phyloP scores from a whole-genome alignment of 2,113 vertebrate genomes.

The Xerus inauris region DNA sequence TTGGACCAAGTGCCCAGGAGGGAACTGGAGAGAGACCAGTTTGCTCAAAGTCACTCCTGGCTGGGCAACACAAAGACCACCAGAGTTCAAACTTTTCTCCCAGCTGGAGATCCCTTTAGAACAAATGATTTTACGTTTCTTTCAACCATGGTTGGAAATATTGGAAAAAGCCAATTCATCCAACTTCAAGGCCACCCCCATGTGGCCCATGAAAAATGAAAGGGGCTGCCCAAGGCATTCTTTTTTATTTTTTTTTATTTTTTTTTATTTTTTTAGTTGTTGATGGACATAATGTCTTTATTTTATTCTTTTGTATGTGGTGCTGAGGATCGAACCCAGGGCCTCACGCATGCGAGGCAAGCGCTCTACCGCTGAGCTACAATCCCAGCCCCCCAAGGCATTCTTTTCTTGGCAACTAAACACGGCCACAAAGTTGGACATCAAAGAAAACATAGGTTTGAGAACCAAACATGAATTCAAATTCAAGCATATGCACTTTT shows the following conservation, averaged over 20 bases:
- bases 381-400: no score
- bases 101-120: slow-evolving; percentile 21
- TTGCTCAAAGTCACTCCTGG: not conserved
- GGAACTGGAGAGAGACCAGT: not conserved
- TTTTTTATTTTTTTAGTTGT: no score
- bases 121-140: slow-evolving; percentile 48
- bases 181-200: not conserved
- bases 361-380: no score
- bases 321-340: no score
- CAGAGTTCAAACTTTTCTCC: not conserved
- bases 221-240: not conserved
- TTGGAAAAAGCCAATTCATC: slow-evolving; percentile 12
- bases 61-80: not conserved
- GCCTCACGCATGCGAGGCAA: no score
- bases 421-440: not conserved
- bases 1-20: not conserved
- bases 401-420: not conserved
- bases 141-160: not conserved
- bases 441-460: not conserved
- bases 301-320: no score
- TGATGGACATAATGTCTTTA: no score
- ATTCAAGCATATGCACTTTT: not conserved
- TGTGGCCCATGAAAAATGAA: not conserved
- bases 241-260: no score
- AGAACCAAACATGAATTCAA: not conserved